These are phyloP conservation scores for Oceanodroma tethys DNA, from an alignment of 2,113 vertebrate species.

Conservation along the genomic window DNA sequence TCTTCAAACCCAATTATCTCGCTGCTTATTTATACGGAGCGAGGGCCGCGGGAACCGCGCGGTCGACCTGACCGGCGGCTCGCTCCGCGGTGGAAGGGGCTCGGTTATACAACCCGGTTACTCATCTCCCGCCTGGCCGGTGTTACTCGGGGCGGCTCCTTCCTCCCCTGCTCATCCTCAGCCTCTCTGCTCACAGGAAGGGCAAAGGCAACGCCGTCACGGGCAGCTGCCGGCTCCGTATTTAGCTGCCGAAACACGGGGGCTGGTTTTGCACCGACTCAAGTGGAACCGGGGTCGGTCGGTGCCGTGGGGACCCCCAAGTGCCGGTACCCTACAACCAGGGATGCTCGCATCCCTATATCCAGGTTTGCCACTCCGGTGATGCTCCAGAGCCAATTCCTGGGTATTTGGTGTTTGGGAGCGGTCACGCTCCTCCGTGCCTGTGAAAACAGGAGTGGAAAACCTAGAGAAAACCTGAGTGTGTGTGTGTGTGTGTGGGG, in stretches of 20 bases:
- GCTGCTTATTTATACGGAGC: not conserved
- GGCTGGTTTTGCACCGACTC: not conserved
- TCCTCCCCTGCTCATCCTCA: not conserved
- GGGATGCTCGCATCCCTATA: not conserved
- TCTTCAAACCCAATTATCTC: not conserved
- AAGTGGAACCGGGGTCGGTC: fast-evolving
- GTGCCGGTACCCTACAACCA: not conserved
- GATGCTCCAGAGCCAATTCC: not conserved
- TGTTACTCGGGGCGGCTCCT: not conserved
- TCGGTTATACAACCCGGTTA: not conserved
- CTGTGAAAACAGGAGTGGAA: not conserved
- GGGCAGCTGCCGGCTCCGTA: not conserved
- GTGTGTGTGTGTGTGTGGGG: too few species aligned
- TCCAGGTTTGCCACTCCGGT: not conserved
- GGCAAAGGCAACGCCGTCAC: not conserved
- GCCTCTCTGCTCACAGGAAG: not conserved
- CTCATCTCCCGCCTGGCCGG: not conserved
- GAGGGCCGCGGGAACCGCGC: not conserved
- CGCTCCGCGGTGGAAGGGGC: not conserved
- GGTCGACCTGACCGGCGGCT: not conserved
- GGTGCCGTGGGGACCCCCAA: fast-evolving
- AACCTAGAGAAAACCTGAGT: not conserved
- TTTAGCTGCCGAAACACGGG: not conserved
- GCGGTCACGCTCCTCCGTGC: fast-evolving
- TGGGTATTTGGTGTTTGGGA: not conserved